Percentiles rank a stretch among this genome's conserved stretches.
phyloP scores from a whole-genome alignment of 2,113 vertebrate species.

The Propithecus coquereli region DNA sequence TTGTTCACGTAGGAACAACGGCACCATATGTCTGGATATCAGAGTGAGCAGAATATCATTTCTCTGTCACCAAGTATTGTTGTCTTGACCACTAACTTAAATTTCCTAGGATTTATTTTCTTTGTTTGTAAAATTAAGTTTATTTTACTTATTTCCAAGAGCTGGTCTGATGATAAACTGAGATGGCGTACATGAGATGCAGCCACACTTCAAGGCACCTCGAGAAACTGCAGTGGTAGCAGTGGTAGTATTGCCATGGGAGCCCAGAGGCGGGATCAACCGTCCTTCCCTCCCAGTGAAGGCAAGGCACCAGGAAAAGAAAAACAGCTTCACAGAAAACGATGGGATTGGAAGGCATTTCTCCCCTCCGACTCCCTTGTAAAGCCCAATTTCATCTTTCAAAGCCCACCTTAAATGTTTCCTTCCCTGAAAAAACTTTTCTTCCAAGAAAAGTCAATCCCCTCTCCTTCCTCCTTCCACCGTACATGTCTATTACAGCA shows the following conservation, averaged over 20 bases:
- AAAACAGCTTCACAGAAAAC: not conserved
- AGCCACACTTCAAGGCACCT: not conserved
- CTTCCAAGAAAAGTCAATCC: not conserved
- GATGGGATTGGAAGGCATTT: not conserved
- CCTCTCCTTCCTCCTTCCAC: not conserved
- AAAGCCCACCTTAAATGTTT: not conserved
- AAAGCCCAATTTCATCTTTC: not conserved
- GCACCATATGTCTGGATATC: not conserved
- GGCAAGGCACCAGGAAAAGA: not conserved
- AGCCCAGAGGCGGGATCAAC: too few relatives aligned
- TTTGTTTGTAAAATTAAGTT: not conserved
- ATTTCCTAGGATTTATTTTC: not conserved
- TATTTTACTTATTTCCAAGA: not conserved
- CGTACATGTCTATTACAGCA: accelerated
- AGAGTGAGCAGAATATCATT: not conserved
- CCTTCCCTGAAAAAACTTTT: not conserved
- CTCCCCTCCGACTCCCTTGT: not conserved
- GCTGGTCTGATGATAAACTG: not conserved
- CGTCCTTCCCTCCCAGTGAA: not conserved
- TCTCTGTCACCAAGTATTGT: not conserved
- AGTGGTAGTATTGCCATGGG: accelerated
- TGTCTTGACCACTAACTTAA: not conserved
- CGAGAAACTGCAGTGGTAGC: not conserved
- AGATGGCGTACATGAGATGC: accelerated
- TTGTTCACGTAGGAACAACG: not conserved